Evolutionary conservation across 1,140 invertebrate genomes (phyloP).

Genomic region (Leptoteleia sp.): DNA sequence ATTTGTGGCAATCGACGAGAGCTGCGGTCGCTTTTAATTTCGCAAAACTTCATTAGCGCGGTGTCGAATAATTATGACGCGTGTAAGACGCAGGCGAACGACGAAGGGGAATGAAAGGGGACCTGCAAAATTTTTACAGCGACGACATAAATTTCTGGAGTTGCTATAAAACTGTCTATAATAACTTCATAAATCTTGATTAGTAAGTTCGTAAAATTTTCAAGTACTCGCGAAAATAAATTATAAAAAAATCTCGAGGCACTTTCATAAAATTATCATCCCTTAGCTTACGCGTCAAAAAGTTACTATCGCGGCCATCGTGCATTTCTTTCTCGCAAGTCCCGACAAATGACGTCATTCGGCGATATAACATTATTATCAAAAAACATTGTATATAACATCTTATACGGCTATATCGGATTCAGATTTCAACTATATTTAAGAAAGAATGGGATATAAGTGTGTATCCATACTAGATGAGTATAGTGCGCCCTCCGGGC

Average conservation of each 20-base stretch:
- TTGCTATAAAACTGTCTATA: constrained; percentile 53
- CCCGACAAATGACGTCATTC: constrained; percentile 35
- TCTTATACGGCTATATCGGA: neutral
- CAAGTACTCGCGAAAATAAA: constrained; percentile 40
- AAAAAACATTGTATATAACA: constrained; percentile 27
- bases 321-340: constrained; percentile 22
- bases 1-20: no score
- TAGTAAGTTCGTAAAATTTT: constrained; percentile 49
- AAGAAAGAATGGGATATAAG: no score
- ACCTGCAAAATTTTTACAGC: constrained; percentile 36
- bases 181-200: constrained; percentile 57
- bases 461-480: no score
- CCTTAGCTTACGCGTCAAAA: constrained; percentile 36
- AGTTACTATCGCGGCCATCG: constrained; percentile 35
- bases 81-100: constrained; percentile 8
- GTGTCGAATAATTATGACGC: constrained; percentile 21
- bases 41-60: constrained; percentile 26
- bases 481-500: no score
- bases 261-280: constrained; percentile 50
- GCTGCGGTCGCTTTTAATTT: no score
- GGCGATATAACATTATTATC: constrained; percentile 23
- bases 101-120: constrained; percentile 2
- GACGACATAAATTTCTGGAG: constrained; percentile 38
- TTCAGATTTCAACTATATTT: constrained; percentile 17
- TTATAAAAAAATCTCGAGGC: constrained; percentile 28